Conservation (phyloP, 2,797 vertebrate genomes). For the Gymnocypris eckloni region DNA sequence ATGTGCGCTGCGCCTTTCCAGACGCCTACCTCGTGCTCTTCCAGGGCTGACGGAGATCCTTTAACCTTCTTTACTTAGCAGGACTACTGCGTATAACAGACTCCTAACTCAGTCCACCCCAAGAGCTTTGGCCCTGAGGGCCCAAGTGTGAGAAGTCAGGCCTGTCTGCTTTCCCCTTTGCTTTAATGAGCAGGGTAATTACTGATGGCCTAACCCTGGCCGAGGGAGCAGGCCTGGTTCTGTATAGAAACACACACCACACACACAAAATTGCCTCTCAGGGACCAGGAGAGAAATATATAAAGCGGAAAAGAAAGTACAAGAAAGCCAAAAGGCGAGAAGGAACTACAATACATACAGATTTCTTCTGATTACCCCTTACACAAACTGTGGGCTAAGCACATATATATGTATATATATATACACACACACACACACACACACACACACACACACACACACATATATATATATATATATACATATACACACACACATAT, state of each 20-base stretch:
- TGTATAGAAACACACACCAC: conserved; percentile 66
- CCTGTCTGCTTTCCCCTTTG: conserved; percentile 65
- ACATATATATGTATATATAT: no score
- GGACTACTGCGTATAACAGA: neutral
- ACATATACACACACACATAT: no score
- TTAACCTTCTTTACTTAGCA: conserved; percentile 25
- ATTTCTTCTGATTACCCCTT: conserved; percentile 20
- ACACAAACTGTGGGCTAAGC: conserved; percentile 3
- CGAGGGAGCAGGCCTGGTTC: conserved; percentile 69
- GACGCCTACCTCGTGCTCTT: conserved; percentile 8
- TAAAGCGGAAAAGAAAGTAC: conserved; percentile 6
- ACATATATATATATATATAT: no score
- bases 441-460: no score
- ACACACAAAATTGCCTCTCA: conserved; percentile 69
- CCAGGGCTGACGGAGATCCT: conserved; percentile 8
- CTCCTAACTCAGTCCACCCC: conserved; percentile 12
- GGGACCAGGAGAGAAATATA: conserved; percentile 62
- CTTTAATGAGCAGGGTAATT: conserved; percentile 82
- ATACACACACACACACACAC: no score
- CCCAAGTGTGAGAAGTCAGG: conserved; percentile 40
- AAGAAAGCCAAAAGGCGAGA: conserved; percentile 9
- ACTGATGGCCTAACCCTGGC: conserved; percentile 71
- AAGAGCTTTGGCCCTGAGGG: conserved; percentile 32
- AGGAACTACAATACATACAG: conserved; percentile 18
- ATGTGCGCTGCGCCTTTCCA: neutral